Percentiles rank a stretch among this genome's conserved stretches.
Conservation (phyloP, 2,888 invertebrate genomes). For the Tetramorium bicarinatum region DNA sequence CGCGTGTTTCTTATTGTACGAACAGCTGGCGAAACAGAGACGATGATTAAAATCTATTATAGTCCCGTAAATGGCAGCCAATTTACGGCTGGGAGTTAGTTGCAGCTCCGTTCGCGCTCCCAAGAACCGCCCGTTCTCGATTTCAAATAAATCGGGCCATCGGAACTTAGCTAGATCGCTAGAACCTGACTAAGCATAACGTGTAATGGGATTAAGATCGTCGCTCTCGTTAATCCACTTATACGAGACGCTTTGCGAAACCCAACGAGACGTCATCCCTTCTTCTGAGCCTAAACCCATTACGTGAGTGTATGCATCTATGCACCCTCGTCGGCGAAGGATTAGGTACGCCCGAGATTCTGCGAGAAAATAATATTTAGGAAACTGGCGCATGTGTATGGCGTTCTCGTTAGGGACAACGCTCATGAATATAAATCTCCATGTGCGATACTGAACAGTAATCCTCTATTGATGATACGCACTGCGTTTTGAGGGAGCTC, state of each 20-base stretch:
- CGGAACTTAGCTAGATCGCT: constrained; percentile 46
- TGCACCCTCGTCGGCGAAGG: constrained; percentile 61
- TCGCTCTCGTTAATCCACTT: constrained; percentile 79
- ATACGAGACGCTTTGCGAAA: constrained; percentile 68
- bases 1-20: constrained; percentile 44
- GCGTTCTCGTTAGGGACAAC: constrained; percentile 36
- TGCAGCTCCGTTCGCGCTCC: background rate
- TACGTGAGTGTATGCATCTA: constrained; percentile 66
- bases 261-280: constrained; percentile 54
- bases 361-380: constrained; percentile 68
- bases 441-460: constrained; percentile 36
- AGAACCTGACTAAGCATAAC: constrained; percentile 45
- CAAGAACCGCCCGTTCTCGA: constrained; percentile 1
- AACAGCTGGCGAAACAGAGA: constrained; percentile 38
- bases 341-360: constrained; percentile 55
- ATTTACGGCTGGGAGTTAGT: constrained; percentile 18
- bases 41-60: constrained; percentile 56
- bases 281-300: constrained; percentile 64
- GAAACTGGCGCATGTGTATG: constrained; percentile 29
- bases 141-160: constrained; percentile 42
- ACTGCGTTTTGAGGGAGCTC: background rate
- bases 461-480: constrained; percentile 32
- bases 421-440: constrained; percentile 70
- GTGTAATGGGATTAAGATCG: constrained; percentile 71
- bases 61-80: constrained; percentile 47